Evolutionary conservation across 2,888 invertebrate species (phyloP).

Genomic region (Drosophila pseudotakahashii): DNA sequence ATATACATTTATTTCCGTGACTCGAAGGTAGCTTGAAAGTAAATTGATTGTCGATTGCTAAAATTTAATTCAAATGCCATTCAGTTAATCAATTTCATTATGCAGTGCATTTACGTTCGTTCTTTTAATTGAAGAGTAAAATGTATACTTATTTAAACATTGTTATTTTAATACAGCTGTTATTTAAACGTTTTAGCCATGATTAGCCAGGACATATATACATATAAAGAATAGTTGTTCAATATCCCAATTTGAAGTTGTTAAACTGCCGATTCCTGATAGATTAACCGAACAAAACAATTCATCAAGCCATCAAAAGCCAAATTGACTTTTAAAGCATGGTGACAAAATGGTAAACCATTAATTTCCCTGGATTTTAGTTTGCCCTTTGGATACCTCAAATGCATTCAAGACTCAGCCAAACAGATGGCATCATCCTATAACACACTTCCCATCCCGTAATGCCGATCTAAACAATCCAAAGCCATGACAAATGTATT

Average conservation of each 20-base stretch:
- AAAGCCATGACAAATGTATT: constrained; percentile 74
- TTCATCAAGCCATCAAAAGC: not conserved
- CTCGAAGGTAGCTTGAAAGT: not conserved
- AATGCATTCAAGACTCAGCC: constrained; percentile 24
- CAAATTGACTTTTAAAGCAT: constrained; percentile 21
- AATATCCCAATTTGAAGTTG: too few species aligned
- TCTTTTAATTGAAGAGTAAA: not conserved
- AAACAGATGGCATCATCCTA: constrained; percentile 23
- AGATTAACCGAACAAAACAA: not conserved
- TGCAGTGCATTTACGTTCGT: not conserved
- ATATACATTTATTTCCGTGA: constrained; percentile 26
- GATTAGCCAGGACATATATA: too few species aligned
- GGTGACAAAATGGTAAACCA: constrained; percentile 28
- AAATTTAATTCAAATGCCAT: constrained; percentile 1
- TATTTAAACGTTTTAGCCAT: too few species aligned
- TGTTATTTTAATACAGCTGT: not conserved
- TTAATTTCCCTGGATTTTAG: constrained; percentile 3
- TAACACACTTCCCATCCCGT: not conserved
- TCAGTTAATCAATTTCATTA: constrained; percentile 14
- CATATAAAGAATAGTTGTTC: too few species aligned
- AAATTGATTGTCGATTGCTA: constrained; percentile 15
- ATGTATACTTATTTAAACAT: not conserved
- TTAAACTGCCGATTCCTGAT: not conserved
- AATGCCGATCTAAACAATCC: constrained; percentile 38
- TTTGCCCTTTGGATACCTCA: not conserved